Evolutionary conservation across 2,888 invertebrate genomes (phyloP).

Genomic region (Chrysina gloriosa): DNA sequence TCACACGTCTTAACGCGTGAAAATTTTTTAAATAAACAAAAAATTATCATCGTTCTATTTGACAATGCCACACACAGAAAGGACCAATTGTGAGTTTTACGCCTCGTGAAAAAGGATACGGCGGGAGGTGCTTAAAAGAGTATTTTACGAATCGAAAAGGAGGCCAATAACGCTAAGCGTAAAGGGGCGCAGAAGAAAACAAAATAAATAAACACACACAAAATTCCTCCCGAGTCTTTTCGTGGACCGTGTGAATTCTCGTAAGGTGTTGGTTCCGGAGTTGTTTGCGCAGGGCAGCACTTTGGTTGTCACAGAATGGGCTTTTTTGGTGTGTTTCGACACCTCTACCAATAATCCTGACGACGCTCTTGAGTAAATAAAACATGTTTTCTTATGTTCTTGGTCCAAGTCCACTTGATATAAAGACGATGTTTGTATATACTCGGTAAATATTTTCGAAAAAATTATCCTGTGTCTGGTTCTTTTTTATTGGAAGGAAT

Average conservation of each 20-base stretch:
- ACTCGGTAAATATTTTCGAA: slow-evolving; percentile 29
- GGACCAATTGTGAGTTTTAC: slow-evolving; percentile 27
- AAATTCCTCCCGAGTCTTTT: slow-evolving; percentile 23
- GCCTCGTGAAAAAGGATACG: slow-evolving; percentile 10
- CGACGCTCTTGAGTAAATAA: slow-evolving; percentile 28
- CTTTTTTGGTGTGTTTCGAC: slow-evolving; percentile 28
- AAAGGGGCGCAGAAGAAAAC: slow-evolving; percentile 18
- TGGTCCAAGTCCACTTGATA: slow-evolving; percentile 29
- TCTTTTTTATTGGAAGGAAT: not conserved
- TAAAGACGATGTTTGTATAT: slow-evolving; percentile 34
- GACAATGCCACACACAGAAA: slow-evolving; percentile 27
- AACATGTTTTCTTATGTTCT: slow-evolving; percentile 34
- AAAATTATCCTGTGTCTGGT: slow-evolving; percentile 6
- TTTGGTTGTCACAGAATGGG: slow-evolving; percentile 31
- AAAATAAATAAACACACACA: slow-evolving; percentile 34
- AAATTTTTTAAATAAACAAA: slow-evolving; percentile 17
- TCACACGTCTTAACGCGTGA: slow-evolving; percentile 22
- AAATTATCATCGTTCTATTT: slow-evolving; percentile 22
- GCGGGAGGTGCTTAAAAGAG: slow-evolving; percentile 16
- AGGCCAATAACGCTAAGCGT: slow-evolving; percentile 20
- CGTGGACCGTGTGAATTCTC: slow-evolving; percentile 32
- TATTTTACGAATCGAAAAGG: slow-evolving; percentile 20
- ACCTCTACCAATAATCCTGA: slow-evolving; percentile 35
- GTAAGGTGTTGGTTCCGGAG: slow-evolving; percentile 33
- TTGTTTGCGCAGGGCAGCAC: slow-evolving; percentile 35